Evolutionary conservation across 2,113 vertebrate species (phyloP), one percentile per base, ranked within the genome.

Genomic region (Hypanus sabinus): DNA sequence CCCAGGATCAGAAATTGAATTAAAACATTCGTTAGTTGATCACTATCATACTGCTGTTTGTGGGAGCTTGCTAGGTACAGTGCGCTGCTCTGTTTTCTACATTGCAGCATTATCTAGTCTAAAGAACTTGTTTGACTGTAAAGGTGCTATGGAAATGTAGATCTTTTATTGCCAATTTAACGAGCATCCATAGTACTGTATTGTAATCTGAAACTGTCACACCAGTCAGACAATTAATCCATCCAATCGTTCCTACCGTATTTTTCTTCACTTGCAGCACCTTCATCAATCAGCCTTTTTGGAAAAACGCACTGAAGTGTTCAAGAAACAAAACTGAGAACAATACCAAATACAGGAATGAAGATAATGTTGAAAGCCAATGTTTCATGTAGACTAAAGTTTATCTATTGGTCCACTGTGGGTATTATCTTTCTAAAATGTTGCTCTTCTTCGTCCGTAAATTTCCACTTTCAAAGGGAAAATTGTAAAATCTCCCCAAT

Each of bases 241-340:
- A 36, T 79, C n/a, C n/a, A n/a, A n/a, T 36, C 6, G 30, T 90
- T 80, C 77, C 68, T 81, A 85, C 94, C 80, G 2, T 94, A 94
- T 94, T 68, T 85, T 60, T 81, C 76, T 68, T 90, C 60, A 33
- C 0, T 20, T n/a, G 60, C 16, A 24, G 70, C 60, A 62, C 30
- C 62, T 36, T 85, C 77, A 81, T 0, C 36, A 46, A 68, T 46
- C 76, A 38, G 62, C 8, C 60, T 38, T 94, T 81, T 83, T 94
- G 30, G 94, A 94, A 94, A 83, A 85, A 68, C 30, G 30, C 16
- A 38, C 62, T 94, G 68, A 81, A 83, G 65, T 46, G 71, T 65
- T 18, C 62, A 76, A 60, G 38, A 94, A 94, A 94, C 33, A 57
- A 75, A 60, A 3, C 14, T 62, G 83, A 62, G 55, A 18, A 62